Evolutionary conservation across 1,140 invertebrate species (phyloP), one percentile per base, ranked within the genome.

Genomic region (Trachelipus rathkii): DNA sequence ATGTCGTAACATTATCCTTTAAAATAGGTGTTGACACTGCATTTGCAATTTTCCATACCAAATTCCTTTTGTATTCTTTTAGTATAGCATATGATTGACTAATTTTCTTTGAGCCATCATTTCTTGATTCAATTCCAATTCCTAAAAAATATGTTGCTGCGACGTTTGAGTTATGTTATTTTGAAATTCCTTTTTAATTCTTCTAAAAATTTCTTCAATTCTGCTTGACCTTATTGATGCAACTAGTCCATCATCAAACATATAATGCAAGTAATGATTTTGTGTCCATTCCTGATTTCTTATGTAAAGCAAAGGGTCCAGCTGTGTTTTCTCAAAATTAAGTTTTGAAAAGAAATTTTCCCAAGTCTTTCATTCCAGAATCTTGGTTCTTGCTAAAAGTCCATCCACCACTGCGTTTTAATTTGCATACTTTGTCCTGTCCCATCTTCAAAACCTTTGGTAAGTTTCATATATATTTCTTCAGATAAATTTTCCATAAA

Each of bases 161-260:
- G n/a, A n/a, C n/a, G 13, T 43, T 71, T 71, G 10, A n/a, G n/a
- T n/a, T 43, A 23, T 43, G 43, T 15, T 3, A 24, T 43, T 71
- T 23, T 71, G n/a, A 15, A 71, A 15, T 21, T 71, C 69, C 5
- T 71, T 24, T 15, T 43, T 13, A 71, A 13, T 21, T 11, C 15
- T 23, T 15, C 3, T 1, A 23, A 71, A 23, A n/a, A 13, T 3
- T 4, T 71, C 3, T 71, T 2, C 44, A 60, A 82, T 75, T 13
- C 72, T 33, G 33, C 78, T 50, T 77, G 79, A 67, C 70, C 70
- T 75, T 82, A 68, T 19, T 74, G 33, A 80, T 46, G 78, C 83
- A 72, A 86, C 79, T 43, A 86, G 74, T 19, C 82, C 84, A 81
- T 86, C 84, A 80, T 86, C 84, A 2, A n/a, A 87, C 84, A 79